A percentile compares a stretch with the other conserved stretches of the same genome.
Conservation (phyloP, 2,888 invertebrate species). For the Caenorhabditis plicata region DNA sequence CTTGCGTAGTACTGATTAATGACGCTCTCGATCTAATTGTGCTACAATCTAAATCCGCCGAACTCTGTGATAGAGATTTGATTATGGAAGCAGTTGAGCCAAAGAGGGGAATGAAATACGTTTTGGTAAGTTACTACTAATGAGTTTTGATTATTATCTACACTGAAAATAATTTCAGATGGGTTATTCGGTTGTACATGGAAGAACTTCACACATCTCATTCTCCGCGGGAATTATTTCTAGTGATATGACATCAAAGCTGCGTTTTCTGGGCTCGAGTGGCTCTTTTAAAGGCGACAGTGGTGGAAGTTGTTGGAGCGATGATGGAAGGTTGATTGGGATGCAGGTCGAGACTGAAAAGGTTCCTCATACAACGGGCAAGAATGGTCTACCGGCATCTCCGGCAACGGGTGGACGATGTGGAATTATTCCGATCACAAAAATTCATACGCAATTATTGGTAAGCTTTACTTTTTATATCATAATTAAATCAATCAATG, state of each 20-base stretch:
- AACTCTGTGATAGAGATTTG: conserved; percentile 13
- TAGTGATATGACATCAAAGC: conserved; percentile 11
- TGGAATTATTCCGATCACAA: conserved; percentile 22
- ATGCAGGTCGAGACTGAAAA: conserved; percentile 24
- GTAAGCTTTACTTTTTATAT: conserved; percentile 34
- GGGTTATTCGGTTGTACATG: conserved; percentile 17
- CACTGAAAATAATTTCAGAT: conserved; percentile 27
- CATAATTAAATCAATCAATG: conserved; percentile 30
- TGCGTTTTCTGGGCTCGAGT: conserved; percentile 16
- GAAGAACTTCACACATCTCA: conserved; percentile 15
- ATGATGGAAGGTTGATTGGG: conserved; percentile 21
- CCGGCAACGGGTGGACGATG: conserved; percentile 29
- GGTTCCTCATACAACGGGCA: conserved; percentile 20
- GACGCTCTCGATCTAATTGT: conserved; percentile 16
- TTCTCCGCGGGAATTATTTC: conserved; percentile 16
- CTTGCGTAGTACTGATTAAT: conserved; percentile 11
- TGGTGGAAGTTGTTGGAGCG: conserved; percentile 21
- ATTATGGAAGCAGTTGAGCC: conserved; percentile 11
- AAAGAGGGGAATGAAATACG: conserved; percentile 11
- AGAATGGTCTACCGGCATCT: conserved; percentile 28
- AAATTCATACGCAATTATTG: conserved; percentile 15
- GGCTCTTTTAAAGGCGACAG: conserved; percentile 9
- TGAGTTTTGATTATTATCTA: conserved; percentile 20
- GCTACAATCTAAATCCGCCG: conserved; percentile 13
- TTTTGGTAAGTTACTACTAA: conserved; percentile 16